A percentile compares a stretch with the other conserved stretches of the same genome.
phyloP scores from a whole-genome alignment of 2,888 invertebrate species.

The Brachyptera risi region DNA sequence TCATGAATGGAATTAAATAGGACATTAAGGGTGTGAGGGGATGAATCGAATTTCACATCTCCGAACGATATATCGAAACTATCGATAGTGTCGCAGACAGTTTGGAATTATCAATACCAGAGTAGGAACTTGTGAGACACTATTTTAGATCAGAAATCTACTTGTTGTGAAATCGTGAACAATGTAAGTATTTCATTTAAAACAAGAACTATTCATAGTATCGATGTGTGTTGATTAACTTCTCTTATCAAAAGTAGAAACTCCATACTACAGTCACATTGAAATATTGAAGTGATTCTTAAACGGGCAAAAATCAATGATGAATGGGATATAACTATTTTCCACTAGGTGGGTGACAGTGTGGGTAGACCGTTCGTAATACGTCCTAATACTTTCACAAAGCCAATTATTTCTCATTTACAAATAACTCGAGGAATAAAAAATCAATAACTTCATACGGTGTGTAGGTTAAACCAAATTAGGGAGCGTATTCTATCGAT shows the following conservation, averaged over 20 bases:
- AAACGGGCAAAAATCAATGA: too few relatives aligned
- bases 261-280: too few relatives aligned
- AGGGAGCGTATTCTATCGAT: constrained; percentile 6
- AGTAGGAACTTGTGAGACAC: neutral
- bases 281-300: too few relatives aligned
- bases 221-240: too few relatives aligned
- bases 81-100: constrained; percentile 22
- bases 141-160: neutral
- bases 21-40: neutral
- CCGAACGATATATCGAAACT: neutral
- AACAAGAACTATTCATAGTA: too few relatives aligned
- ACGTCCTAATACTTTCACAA: too few relatives aligned
- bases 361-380: too few relatives aligned
- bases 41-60: neutral
- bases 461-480: constrained; percentile 5
- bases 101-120: constrained; percentile 26
- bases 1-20: too few relatives aligned
- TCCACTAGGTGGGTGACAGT: neutral
- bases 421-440: neutral
- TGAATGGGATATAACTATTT: too few relatives aligned
- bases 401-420: too few relatives aligned
- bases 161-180: constrained; percentile 1
- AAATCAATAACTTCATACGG: constrained; percentile 1
- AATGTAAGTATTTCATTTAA: constrained; percentile 1
- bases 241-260: too few relatives aligned